Evolutionary conservation across 2,888 invertebrate species (phyloP), one percentile per base, ranked within the genome.

Genomic region (Meliscaeva auricollis): DNA sequence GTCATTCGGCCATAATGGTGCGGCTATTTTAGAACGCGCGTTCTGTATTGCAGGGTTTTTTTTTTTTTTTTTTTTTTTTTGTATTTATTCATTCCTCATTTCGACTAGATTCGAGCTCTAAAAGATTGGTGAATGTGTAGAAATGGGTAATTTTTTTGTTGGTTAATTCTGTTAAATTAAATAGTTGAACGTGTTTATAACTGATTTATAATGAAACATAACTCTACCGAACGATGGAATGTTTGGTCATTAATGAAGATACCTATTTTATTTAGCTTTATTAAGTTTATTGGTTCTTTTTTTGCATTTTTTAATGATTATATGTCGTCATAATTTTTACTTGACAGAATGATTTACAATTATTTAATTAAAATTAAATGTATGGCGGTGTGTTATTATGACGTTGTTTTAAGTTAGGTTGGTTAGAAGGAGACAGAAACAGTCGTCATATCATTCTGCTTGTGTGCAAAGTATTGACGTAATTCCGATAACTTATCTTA

Each of bases 1-100:
- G 85, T 85, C 85, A 85, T 81, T 85, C 85, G 85, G 81, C 68
- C 72, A 81, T 69, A 68, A 81, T 77, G 81, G 69, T 66, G 30
- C 15, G 72, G 81, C 85, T 81, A 81, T 81, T 85, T 85, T 85
- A 72, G 76, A 66, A 48, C 73, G 50, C 77, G 70, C 70, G 64
- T 72, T 72, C 30, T 70, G 48, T 56, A 66, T 50, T 50, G 81
- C 70, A 70, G 46, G 60, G 52, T 58, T 46, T 26, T 38, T 41
- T 60, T 66, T 11, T 68, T 44, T 54, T 38, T 38, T 38, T 38
- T 22, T 30, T 62, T 41, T 60, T 30, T 26, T 22, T n/a, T 8
- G 41, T 41, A 52, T 50, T 68, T 68, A 60, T 69, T 75, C 68
- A 69, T 69, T 80, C 20, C 60, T 58, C 41, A 20, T 35, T 50